A percentile compares a stretch with the other conserved stretches of the same genome.
Evolutionary conservation across 2,113 vertebrate species (phyloP).

Genomic region (Cavia aperea): DNA sequence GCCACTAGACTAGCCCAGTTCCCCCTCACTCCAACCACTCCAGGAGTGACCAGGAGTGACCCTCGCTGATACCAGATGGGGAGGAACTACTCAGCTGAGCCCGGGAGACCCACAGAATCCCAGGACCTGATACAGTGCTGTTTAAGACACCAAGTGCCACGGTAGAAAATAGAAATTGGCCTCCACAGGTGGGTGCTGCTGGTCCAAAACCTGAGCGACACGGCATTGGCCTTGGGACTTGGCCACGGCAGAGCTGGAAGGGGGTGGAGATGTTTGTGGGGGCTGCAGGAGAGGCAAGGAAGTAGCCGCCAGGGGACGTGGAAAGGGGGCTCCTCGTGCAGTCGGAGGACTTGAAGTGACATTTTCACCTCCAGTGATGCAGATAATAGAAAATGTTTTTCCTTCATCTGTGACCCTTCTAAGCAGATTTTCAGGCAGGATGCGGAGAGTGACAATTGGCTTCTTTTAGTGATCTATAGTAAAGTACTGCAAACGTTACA

Average conservation of each 20-base stretch:
- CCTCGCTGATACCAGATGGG: background rate
- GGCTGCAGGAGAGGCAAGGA: background rate
- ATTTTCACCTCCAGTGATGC: background rate
- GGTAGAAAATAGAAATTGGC: background rate
- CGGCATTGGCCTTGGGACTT: background rate
- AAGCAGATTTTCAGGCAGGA: background rate
- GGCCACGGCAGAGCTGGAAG: background rate
- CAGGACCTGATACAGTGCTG: rapidly evolving
- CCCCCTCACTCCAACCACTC: background rate
- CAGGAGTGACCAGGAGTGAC: no score
- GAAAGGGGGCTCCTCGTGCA: background rate
- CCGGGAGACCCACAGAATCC: background rate
- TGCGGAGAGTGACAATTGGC: background rate
- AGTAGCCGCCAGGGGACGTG: background rate
- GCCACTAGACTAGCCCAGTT: background rate
- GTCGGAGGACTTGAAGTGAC: background rate
- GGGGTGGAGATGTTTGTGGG: background rate
- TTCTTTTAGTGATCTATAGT: background rate
- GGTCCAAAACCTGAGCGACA: background rate
- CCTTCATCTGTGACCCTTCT: background rate
- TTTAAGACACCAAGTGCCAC: background rate
- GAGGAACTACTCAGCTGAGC: background rate
- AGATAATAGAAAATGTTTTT: background rate
- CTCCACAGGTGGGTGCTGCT: background rate
- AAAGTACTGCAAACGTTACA: background rate